Evolutionary conservation across 2,113 vertebrate genomes (phyloP).

Genomic region (Cromileptes altivelis): DNA sequence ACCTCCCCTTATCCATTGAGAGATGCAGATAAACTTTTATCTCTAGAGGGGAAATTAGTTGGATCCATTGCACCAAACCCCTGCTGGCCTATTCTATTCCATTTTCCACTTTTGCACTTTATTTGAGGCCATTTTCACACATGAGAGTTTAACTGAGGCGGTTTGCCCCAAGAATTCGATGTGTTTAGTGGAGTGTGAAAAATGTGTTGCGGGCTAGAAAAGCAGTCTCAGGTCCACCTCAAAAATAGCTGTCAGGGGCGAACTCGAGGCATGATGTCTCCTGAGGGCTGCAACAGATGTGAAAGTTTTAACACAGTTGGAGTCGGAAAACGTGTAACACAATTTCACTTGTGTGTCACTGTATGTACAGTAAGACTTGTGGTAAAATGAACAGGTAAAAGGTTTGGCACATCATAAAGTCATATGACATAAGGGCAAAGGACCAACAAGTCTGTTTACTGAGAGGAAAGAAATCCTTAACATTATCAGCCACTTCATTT

Average conservation of each 20-base stretch:
- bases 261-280: slow-evolving; percentile 48
- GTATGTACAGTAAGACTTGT: neutral
- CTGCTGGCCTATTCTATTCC: slow-evolving; percentile 63
- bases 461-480: no score
- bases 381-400: slow-evolving; percentile 7
- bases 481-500: no score
- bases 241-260: slow-evolving; percentile 50
- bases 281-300: slow-evolving; percentile 28
- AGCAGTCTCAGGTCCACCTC: slow-evolving; percentile 55
- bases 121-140: slow-evolving; percentile 76
- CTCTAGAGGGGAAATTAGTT: slow-evolving; percentile 62
- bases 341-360: slow-evolving; percentile 13
- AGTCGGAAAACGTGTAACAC: slow-evolving; percentile 38
- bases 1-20: slow-evolving; percentile 42
- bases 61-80: slow-evolving; percentile 57
- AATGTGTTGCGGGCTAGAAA: slow-evolving; percentile 64
- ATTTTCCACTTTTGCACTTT: slow-evolving; percentile 75
- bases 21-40: slow-evolving; percentile 66
- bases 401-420: neutral
- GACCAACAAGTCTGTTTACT: neutral
- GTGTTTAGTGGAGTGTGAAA: slow-evolving; percentile 73
- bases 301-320: slow-evolving; percentile 45
- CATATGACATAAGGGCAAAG: neutral
- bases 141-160: slow-evolving; percentile 66
- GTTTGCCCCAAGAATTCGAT: slow-evolving; percentile 55